Conservation (phyloP, 2,888 invertebrate genomes). For the Eupelmus urozonus region DNA sequence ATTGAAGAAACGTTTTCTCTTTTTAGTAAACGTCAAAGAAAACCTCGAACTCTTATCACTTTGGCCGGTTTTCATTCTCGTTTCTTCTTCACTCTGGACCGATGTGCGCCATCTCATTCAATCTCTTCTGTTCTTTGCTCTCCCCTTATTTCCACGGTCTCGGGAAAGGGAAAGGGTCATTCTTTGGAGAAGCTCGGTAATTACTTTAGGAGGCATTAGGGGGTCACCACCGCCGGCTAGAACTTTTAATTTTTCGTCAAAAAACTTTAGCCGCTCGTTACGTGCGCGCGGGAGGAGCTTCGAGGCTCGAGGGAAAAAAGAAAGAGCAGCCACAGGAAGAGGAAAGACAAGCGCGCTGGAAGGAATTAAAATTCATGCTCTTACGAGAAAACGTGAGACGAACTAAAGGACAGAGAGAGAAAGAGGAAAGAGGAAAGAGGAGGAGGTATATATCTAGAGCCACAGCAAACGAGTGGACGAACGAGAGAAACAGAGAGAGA, state of each 20-base stretch:
- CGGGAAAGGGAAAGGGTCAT: too few relatives aligned
- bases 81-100: conserved; percentile 22
- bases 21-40: conserved; percentile 30
- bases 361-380: conserved; percentile 74
- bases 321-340: not conserved
- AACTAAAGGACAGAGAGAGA: not conserved
- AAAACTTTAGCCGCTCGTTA: conserved; percentile 74
- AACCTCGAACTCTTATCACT: conserved; percentile 37
- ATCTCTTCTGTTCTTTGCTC: conserved; percentile 61
- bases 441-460: too few relatives aligned
- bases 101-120: conserved; percentile 52
- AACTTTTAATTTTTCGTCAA: conserved; percentile 74
- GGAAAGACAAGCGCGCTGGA: conserved; percentile 26
- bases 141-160: not conserved
- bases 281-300: conserved; percentile 58
- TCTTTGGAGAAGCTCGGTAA: conserved; percentile 62
- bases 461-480: too few relatives aligned
- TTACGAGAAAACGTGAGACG: not conserved
- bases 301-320: not conserved
- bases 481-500: too few relatives aligned
- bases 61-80: conserved; percentile 37
- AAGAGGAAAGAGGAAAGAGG: not conserved
- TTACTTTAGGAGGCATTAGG: conserved; percentile 67
- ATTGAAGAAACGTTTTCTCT: not conserved
- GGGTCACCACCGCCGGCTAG: conserved; percentile 57